Evolutionary conservation across 1,140 invertebrate genomes (phyloP), one percentile per base, ranked within the genome.

Genomic region (Reticulitermes speratus): DNA sequence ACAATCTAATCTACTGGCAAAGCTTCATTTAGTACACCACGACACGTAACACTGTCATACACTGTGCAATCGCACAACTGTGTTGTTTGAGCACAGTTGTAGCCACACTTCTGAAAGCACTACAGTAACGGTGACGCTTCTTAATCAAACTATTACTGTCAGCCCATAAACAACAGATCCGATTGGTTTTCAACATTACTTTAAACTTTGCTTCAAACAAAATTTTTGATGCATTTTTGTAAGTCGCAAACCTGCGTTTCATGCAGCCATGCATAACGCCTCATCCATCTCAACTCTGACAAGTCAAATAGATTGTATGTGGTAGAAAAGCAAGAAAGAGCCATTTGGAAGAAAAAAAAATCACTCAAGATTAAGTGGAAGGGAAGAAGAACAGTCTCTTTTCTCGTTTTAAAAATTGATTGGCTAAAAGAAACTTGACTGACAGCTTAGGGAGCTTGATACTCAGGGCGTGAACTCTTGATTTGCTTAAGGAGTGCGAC

Each of bases 281-380:
- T 75, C 65, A 75, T 75, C 65, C 65, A 75, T 75, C 65, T 30
- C 25, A 75, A 75, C 65, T 75, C 65, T 75, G 65, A 75, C 65
- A 75, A 75, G 65, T 75, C 65, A 75, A 75, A 75, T 30, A 75
- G 65, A 75, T 30, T 75, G 65, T 75, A 75, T 75, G 65, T 6
- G 65, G 65, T 75, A 75, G 65, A 30, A 75, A 75, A 30, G 65
- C 65, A 75, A 75, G 65, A 75, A 75, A 75, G 65, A 75, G 65
- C n/a, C 65, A 30, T 75, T 30, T 75, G 65, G n/a, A 55, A 75
- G n/a, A 75, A 30, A 75, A 75, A 75, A 30, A 30, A 75, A 75
- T 75, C 65, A 75, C 25, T 75, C 65, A 75, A 75, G 65, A 75
- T 75, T 75, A 75, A 75, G 65, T 75, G 65, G 65, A 75, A 75